These are phyloP conservation scores for Anser brachyrhynchus DNA, from an alignment of 2,113 vertebrate genomes.

Conservation along the genomic window DNA sequence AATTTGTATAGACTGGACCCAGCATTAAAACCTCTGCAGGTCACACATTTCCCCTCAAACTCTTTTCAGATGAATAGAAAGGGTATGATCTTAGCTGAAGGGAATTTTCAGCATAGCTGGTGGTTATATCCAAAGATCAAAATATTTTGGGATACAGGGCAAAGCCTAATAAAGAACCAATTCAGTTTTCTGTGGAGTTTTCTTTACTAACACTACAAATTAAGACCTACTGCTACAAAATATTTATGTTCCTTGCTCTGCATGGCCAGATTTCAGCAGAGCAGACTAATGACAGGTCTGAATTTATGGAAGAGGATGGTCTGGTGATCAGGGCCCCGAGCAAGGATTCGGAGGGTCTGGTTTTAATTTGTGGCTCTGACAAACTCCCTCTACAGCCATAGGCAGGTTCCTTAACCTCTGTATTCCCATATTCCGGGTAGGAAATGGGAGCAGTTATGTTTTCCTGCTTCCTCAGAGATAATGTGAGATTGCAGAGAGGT, in stretches of 20 bases:
- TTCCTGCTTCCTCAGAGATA: not conserved
- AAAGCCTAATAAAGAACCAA: constrained; percentile 39
- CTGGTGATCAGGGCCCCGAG: not conserved
- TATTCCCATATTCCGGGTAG: not conserved
- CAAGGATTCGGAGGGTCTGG: not conserved
- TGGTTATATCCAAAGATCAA: constrained; percentile 38
- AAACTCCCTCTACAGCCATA: not conserved
- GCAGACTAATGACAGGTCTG: constrained; percentile 8
- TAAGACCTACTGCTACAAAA: constrained; percentile 30
- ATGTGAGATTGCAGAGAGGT: not conserved
- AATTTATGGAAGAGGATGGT: not conserved
- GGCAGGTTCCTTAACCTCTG: not conserved
- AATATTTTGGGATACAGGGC: constrained; percentile 24
- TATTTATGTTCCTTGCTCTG: constrained; percentile 43
- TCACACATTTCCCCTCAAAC: not conserved
- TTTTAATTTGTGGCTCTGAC: not conserved
- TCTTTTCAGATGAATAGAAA: not conserved
- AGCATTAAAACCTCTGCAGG: not conserved
- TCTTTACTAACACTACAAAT: constrained; percentile 38
- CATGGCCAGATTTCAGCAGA: not conserved
- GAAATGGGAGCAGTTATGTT: not conserved
- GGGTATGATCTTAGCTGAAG: constrained; percentile 5
- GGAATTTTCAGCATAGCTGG: constrained; percentile 51
- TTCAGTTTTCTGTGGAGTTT: not conserved
- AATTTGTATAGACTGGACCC: not conserved